A percentile compares a stretch with the other conserved stretches of the same genome.
phyloP scores from a whole-genome alignment of 2,113 vertebrate genomes.

The Neomonachus schauinslandi region DNA sequence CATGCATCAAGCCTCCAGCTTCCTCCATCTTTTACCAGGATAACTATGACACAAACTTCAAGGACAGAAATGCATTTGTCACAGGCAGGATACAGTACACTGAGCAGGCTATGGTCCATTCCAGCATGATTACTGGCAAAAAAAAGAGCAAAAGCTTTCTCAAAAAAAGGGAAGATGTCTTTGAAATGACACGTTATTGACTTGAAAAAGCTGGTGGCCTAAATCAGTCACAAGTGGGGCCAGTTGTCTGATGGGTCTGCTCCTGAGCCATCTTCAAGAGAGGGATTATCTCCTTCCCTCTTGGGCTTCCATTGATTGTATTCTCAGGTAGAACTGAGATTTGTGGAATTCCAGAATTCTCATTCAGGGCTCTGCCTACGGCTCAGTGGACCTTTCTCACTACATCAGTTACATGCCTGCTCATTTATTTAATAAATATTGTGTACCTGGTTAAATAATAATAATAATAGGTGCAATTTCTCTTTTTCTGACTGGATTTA shows the following conservation, averaged over 20 bases:
- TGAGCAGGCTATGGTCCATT: constrained; percentile 97
- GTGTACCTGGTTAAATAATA: not conserved
- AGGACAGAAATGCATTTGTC: constrained; percentile 98
- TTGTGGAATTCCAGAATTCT: not conserved
- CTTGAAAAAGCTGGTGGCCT: not conserved
- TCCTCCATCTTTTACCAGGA: constrained; percentile 99
- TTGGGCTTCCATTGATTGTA: not conserved
- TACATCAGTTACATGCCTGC: not conserved
- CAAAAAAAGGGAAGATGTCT: not conserved
- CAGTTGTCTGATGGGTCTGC: not conserved
- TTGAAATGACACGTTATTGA: not conserved
- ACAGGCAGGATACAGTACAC: constrained; percentile 97
- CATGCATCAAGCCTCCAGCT: constrained; percentile 96
- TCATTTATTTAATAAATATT: not conserved
- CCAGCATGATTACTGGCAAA: constrained; percentile 87
- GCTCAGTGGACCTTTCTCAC: not conserved
- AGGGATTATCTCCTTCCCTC: not conserved
- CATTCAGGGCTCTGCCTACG: not conserved
- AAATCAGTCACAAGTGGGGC: not conserved
- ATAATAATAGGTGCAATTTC: not conserved
- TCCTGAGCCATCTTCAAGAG: not conserved
- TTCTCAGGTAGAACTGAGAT: not conserved
- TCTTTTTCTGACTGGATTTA: not conserved
- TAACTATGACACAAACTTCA: constrained; percentile 98
- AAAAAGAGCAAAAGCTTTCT: not conserved